Base-by-base conservation (phyloP, 2,113 vertebrate species). In the Hucho hucho region DNA sequence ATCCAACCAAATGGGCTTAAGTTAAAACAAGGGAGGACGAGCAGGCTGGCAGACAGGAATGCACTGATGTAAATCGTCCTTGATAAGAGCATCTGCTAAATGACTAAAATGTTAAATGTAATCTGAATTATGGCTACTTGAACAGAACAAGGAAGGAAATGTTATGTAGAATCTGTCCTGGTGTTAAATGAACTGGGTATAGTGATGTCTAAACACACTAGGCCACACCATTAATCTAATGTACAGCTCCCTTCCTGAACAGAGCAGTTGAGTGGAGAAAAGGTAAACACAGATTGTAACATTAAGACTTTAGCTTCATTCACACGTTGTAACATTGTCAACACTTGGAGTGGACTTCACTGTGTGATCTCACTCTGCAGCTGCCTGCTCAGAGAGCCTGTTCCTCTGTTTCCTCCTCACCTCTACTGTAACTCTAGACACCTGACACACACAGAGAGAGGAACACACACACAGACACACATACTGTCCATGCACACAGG, bases 61-160 rank as follows among this genome's bases (percentile, higher is more conserved):
- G 37, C 37, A 43, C 83, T 87, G 89, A 89, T 86, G 81, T 89
- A 82, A 61, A 71, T 22, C 20, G 82, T 46, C 61, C 75, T 90
- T 91, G 89, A 91, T 28, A 68, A 71, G 67, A 72, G 87, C 89
- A 9, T 43, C 37, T 43, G 37, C 37, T 43, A 43, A 20, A 56
- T 56, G 53, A 56, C 53, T 20, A 4, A 20, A 20, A 20, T 18
- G 1, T 5, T 11, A 3, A 20, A 56, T 56, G 16, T 56, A 6
- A 56, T 20, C 14, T 4, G 16, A 56, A 56, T 56, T 56, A 56
- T 4, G 53, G 53, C 16, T 56, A 20, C 18, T 56, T 56, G 14
- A 56, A 56, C 53, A 18, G 53, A 56, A 56, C 53, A 1, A 56
- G 53, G 47, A 24, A 25, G 14, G 28, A 43, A 43, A 43, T 43